These are phyloP conservation scores for Chromobotia macracanthus DNA, from an alignment of 2,797 vertebrate genomes.

Conservation along the genomic window DNA sequence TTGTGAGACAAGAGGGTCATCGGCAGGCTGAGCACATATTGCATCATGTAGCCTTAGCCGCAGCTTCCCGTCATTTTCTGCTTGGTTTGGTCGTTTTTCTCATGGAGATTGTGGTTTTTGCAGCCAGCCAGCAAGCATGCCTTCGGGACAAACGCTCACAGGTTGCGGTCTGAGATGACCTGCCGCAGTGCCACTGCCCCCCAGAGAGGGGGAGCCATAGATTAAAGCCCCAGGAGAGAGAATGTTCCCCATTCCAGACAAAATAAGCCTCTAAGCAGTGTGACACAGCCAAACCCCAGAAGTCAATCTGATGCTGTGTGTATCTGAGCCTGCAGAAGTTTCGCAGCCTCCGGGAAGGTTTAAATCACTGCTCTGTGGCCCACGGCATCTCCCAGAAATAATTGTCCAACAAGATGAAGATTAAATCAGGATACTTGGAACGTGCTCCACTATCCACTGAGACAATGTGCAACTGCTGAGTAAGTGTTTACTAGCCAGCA, in stretches of 20 bases:
- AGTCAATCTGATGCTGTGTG: constrained; percentile 18
- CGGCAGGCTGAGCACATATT: constrained; percentile 24
- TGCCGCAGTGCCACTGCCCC: not conserved
- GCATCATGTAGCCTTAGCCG: constrained; percentile 16
- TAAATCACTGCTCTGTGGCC: constrained; percentile 23
- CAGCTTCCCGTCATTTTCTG: constrained; percentile 39
- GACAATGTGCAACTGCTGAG: constrained; percentile 34
- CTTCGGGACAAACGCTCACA: constrained; percentile 28
- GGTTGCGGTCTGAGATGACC: not conserved
- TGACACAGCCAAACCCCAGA: constrained; percentile 10
- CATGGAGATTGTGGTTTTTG: not conserved
- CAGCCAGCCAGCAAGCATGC: constrained; percentile 14
- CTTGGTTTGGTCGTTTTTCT: constrained; percentile 20
- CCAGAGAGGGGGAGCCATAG: not conserved
- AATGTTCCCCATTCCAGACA: not conserved
- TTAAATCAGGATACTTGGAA: constrained; percentile 24
- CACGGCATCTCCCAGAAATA: constrained; percentile 28
- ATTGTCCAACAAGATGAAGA: constrained; percentile 31
- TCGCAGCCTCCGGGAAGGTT: constrained; percentile 32
- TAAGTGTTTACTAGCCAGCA: constrained; percentile 42
- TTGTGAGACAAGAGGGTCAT: constrained; percentile 37
- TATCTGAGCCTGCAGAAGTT: constrained; percentile 29
- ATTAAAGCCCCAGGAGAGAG: not conserved
- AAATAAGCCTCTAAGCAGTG: constrained; percentile 39
- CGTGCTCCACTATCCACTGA: constrained; percentile 17